Evolutionary conservation across 2,113 vertebrate genomes (phyloP), one percentile per base, ranked within the genome.

Genomic region (Brachyistius frenatus): DNA sequence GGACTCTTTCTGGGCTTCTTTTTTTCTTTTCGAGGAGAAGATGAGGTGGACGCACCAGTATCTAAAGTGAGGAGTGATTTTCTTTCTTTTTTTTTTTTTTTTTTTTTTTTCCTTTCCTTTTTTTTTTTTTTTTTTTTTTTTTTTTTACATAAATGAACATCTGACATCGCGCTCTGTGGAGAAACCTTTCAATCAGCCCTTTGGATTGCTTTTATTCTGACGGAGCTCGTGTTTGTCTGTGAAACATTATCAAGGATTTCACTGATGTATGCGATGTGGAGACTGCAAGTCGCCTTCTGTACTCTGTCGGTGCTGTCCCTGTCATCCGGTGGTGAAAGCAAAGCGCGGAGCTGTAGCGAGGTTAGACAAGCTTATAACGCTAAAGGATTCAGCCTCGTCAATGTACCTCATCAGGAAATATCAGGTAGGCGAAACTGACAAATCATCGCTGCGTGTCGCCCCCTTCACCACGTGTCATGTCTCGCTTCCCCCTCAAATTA

Each of bases 371-470:
- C 96, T 58, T 98, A 97, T 87, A 94, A 92, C 76, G 94, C 95
- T 60, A 97, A 97, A 90, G 97, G 96, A 85, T 97, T 97, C 95
- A 97, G 95, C 94, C 90, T 96, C 88, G 92, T 91, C 93, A 94
- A 95, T 93, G 95, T 95, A 72, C 97, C 97, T 87, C 96, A 95
- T 88, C 97, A 97, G 92, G 96, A 98, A 90, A 97, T 97, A 91
- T 95, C 97, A 96, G 97, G 97, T 98, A 95, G 79, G 90, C 14
- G 54, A 79, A 85, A 37, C 23, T 35, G n/a, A 37, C 66, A 32
- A 6, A 63, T 58, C 72, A 70, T 23, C 66, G 39, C 39, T 41
- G 39, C 39, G 7, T 7, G 2, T 41, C 10, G n/a, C 33, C 47
- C 57, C 11, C 32, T 16, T 52, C 69, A 35, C 73, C 83, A 86